Percentiles rank a stretch among this genome's conserved stretches.
Evolutionary conservation across 2,797 vertebrate species (phyloP).

Genomic region (Sphenopsis melanotis): DNA sequence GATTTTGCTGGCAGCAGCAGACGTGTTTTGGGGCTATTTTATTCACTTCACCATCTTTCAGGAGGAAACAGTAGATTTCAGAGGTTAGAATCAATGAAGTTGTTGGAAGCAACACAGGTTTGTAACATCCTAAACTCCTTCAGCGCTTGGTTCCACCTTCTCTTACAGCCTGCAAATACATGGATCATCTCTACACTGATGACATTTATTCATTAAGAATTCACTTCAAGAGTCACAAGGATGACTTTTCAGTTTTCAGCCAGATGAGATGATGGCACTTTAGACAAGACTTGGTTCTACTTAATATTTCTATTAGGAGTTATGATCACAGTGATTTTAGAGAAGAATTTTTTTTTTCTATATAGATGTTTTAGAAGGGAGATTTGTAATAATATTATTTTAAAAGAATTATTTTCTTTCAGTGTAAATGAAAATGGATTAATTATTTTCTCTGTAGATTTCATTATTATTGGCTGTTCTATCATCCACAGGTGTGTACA

Average conservation of each 20-base stretch:
- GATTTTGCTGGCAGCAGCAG: background rate
- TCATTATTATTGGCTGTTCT: background rate
- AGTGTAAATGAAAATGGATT: background rate
- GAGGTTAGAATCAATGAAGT: background rate
- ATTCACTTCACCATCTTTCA: background rate
- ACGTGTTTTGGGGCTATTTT: accelerated
- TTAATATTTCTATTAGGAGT: background rate
- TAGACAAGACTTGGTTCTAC: background rate
- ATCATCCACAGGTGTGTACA: background rate
- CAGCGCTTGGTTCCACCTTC: background rate
- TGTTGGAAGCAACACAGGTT: background rate
- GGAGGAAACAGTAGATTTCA: background rate
- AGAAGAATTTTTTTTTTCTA: background rate
- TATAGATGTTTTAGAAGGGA: background rate
- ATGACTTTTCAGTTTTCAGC: background rate
- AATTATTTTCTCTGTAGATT: background rate
- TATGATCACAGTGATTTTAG: background rate
- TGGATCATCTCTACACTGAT: background rate
- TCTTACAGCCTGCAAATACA: background rate
- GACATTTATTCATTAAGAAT: background rate
- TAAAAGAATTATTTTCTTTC: background rate
- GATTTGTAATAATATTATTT: background rate
- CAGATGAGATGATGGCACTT: background rate
- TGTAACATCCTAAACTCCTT: background rate
- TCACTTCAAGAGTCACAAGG: background rate